Evolutionary conservation across 53 echinoderm and acorn worm genomes (phyloP), one percentile per base, ranked within the genome.

Genomic region (Holothuria scabra): DNA sequence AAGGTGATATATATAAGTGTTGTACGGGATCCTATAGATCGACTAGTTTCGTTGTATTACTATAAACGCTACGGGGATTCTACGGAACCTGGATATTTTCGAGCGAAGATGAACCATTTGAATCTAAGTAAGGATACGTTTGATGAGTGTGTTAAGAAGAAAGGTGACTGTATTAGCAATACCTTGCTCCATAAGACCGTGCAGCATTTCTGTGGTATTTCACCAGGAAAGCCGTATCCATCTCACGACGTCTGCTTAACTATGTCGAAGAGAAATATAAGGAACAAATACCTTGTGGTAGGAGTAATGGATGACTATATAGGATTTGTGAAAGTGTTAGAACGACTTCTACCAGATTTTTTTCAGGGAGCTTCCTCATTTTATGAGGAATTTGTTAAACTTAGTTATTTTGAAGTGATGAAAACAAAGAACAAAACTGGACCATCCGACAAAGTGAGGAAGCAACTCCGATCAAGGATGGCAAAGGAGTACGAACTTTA

Each of bases 31-130:
- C 78, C 78, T 12, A 78, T 78, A 32, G 78, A 78, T 29, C 57
- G 78, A 10, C 58, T 78, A 12, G 78, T 78, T 10, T 78, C 78
- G 8, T 59, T 78, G 13, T 78, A 78, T 13, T 78, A 78, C 31
- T 78, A 78, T 28, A 78, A 78, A 33, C 48, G 78, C 16, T 78
- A 78, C 58, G 78, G 78, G 4, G 78, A 78, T 31, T 78, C 78
- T 23, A 78, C 78, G 5, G 78, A 56, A 57, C 78, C 78, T 26
- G 58, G 78, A 8, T 78, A 29, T 20, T 78, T 78, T 31, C 57
- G 56, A 10, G 78, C 48, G 4, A 78, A 78, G 33, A 78, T 78
- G 78, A 32, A 78, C 31, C 28, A 18, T 16, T 58, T 78, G 32
- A 78, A 78, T 19, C 30, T 78, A 14, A 78, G 78, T 32, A 78